Evolutionary conservation across 2,113 vertebrate genomes (phyloP), one percentile per base, ranked within the genome.

Genomic region (Oceanodroma tethys): DNA sequence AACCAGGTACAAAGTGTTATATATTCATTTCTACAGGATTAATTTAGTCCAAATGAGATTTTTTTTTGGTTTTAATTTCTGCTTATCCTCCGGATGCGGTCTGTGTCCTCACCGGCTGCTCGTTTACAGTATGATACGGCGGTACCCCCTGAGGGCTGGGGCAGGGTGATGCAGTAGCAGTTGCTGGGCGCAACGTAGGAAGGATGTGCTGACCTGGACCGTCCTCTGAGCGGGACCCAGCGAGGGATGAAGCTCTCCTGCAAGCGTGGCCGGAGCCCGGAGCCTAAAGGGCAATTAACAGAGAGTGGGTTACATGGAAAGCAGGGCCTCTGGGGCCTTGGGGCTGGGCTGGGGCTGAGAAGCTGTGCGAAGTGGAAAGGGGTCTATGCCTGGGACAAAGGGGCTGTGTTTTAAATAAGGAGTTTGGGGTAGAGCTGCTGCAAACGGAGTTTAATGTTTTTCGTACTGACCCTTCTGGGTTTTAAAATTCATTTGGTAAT

Each of bases 71-170:
- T 93, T 94, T 56, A 71, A 55, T 79, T 94, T 43, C 43, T 32
- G 16, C 15, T 93, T 93, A 78, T 45, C 42, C 60, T 91, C 0
- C 60, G 56, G 66, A 65, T 60, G 52, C 22, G 6, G 89, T 43
- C 17, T 34, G 42, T 55, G 38, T 48, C 65, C 55, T 74, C 18
- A 9, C 34, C 2, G 2, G 38, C 85, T 92, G 38, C 62, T 63
- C 1, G 1, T 68, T 76, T 56, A 36, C 30, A 16, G 27, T 32
- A 1, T 16, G 38, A 65, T 23, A 13, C 0, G 4, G 2, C 6
- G 53, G n/a, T 26, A 48, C 75, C 13, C 63, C 70, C 58, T 8
- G 30, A 56, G 58, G 62, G 34, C 72, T 53, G 27, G 45, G 92
- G 63, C 67, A 83, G 75, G 80, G 29, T 43, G 30, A n/a, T 72